Evolutionary conservation across 2,113 vertebrate species (phyloP).

Genomic region (Dendrocopos noguchii): DNA sequence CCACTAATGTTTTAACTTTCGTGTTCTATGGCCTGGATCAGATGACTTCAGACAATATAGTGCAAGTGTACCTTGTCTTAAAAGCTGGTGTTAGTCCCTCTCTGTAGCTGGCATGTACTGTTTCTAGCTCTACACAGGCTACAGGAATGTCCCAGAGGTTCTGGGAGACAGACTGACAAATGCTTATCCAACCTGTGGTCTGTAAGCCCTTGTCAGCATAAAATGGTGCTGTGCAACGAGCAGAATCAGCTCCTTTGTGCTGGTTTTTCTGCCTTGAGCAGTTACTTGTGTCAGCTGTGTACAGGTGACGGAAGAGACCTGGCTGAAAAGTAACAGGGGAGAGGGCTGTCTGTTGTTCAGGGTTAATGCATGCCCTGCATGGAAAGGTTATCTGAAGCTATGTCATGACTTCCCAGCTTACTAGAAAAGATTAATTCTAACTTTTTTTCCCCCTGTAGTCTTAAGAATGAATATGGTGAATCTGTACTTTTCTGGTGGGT

Average conservation of each 20-base stretch:
- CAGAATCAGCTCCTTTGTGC: fast-evolving
- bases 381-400: neutral
- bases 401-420: neutral
- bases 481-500: neutral
- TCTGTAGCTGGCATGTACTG: neutral
- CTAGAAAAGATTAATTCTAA: neutral
- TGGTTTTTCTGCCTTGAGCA: neutral
- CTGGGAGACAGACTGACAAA: neutral
- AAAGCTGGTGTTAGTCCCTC: neutral
- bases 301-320: fast-evolving
- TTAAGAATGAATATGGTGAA: neutral
- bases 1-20: neutral
- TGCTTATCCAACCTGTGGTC: fast-evolving
- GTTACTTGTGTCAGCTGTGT: fast-evolving
- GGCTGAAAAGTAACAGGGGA: neutral
- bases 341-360: neutral
- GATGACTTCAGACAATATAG: neutral
- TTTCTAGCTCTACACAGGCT: fast-evolving
- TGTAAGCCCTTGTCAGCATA: neutral
- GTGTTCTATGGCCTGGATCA: neutral
- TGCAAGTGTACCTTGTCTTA: neutral
- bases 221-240: neutral
- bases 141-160: neutral
- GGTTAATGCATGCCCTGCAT: neutral
- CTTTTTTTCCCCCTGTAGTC: neutral